Evolutionary conservation across 2,797 vertebrate species (phyloP).

Genomic region (Clarias pachynema): DNA sequence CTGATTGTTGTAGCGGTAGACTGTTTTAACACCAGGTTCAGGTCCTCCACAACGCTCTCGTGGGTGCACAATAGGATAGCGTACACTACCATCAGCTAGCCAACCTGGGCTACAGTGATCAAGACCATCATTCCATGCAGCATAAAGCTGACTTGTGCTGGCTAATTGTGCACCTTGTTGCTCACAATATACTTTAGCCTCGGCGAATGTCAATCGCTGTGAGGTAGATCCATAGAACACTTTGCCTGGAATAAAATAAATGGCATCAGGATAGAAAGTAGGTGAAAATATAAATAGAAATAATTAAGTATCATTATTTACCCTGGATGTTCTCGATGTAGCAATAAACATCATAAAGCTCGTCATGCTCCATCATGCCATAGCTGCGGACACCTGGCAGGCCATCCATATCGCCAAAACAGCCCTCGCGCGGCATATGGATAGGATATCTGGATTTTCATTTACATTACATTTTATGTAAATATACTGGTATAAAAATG

Average conservation of each 20-base stretch:
- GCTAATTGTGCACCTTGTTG: slow-evolving; percentile 78
- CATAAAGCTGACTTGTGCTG: slow-evolving; percentile 86
- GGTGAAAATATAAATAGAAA: neutral
- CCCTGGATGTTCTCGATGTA: slow-evolving; percentile 88
- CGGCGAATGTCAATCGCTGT: slow-evolving; percentile 80
- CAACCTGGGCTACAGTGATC: slow-evolving; percentile 92
- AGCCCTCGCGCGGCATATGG: slow-evolving; percentile 88
- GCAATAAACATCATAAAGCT: slow-evolving; percentile 93
- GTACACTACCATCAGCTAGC: slow-evolving; percentile 90
- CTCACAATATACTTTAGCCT: slow-evolving; percentile 80
- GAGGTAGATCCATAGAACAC: slow-evolving; percentile 80
- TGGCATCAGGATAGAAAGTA: neutral
- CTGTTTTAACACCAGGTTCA: slow-evolving; percentile 85
- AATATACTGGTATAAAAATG: neutral
- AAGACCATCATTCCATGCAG: slow-evolving; percentile 87
- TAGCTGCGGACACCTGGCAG: slow-evolving; percentile 89
- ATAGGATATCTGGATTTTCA: slow-evolving; percentile 85
- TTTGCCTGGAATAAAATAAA: slow-evolving; percentile 75
- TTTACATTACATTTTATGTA: neutral
- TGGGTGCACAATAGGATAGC: slow-evolving; percentile 88
- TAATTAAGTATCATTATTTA: slow-evolving; percentile 60
- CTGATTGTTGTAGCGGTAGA: slow-evolving; percentile 90
- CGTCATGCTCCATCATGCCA: slow-evolving; percentile 80
- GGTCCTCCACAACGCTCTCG: slow-evolving; percentile 88
- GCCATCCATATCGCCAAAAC: slow-evolving; percentile 93